Conservation (phyloP, 1,140 invertebrate genomes). For the Calliopsis andreniformis region DNA sequence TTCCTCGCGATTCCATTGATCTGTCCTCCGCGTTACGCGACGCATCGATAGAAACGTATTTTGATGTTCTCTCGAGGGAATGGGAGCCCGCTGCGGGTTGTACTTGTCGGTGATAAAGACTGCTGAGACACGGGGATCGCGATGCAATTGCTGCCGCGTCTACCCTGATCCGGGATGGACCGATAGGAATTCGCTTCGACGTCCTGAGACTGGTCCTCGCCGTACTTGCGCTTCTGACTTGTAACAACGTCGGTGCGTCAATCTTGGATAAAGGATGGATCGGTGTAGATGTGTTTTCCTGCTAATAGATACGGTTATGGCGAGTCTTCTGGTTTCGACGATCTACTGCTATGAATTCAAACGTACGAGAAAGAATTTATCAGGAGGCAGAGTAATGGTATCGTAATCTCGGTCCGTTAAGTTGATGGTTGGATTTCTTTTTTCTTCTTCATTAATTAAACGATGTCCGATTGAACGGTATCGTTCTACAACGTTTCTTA, state of each 20-base stretch:
- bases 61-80: background rate
- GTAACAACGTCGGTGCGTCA: background rate
- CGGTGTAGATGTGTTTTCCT: background rate
- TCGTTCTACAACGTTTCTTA: background rate
- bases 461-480: background rate
- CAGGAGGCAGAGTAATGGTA: too few relatives aligned
- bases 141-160: background rate
- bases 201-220: background rate
- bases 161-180: background rate
- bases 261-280: background rate
- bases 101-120: background rate
- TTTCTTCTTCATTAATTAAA: background rate
- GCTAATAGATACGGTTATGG: background rate
- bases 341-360: too few relatives aligned
- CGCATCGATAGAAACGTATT: slow-evolving; percentile 6
- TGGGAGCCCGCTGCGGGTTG: background rate
- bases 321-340: too few relatives aligned
- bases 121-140: background rate
- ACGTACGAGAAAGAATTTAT: too few relatives aligned
- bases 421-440: background rate
- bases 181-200: background rate
- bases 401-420: too few relatives aligned
- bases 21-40: background rate
- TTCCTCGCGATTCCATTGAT: slow-evolving; percentile 15
- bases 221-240: background rate